Evolutionary conservation across 2,113 vertebrate species (phyloP).

Genomic region (Microcebus lehilahytsara): DNA sequence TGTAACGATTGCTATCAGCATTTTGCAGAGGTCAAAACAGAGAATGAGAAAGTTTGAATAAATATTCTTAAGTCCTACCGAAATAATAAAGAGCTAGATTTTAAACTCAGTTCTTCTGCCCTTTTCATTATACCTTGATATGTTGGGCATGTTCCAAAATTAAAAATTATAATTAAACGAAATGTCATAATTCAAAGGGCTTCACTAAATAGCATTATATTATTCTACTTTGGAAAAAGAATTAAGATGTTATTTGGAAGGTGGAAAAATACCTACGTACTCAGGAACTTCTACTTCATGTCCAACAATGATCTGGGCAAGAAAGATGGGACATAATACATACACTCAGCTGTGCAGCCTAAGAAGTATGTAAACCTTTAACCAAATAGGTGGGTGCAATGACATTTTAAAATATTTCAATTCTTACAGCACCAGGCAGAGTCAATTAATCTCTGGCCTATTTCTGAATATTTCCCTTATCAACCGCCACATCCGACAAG

Average conservation of each 20-base stretch:
- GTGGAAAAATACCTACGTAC: background rate
- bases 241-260: background rate
- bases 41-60: background rate
- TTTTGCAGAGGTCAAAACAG: background rate
- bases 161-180: background rate
- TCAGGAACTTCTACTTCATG: background rate
- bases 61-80: too few relatives aligned
- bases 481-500: background rate
- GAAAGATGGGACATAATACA: background rate
- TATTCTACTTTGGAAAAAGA: background rate
- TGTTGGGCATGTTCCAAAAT: background rate
- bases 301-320: background rate
- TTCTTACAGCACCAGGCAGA: background rate
- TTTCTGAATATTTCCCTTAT: background rate
- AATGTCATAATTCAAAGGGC: background rate
- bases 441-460: background rate
- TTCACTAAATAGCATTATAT: background rate
- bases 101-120: background rate
- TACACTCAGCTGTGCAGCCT: background rate
- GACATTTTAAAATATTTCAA: background rate
- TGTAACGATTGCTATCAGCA: accelerated
- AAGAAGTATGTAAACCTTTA: background rate
- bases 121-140: background rate
- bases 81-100: background rate
- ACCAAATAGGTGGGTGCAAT: background rate